Percentiles rank a stretch among this genome's conserved stretches.
Conservation (phyloP, 2,888 invertebrate species). For the Acrocera orbiculus region DNA sequence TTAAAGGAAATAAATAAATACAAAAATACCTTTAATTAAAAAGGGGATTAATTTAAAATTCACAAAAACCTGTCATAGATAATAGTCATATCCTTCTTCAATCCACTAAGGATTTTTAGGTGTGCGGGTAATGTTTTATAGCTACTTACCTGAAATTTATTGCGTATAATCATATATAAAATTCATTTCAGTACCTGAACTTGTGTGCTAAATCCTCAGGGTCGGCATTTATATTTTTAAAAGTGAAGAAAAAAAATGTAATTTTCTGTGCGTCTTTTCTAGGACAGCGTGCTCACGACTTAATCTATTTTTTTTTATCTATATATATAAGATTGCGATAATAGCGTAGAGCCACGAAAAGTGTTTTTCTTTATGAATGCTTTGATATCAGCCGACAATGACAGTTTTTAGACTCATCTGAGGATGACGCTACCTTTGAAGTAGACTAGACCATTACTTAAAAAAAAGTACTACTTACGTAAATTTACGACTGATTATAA, state of each 20-base stretch:
- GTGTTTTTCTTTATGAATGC: not conserved
- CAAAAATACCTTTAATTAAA: no score
- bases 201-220: not conserved
- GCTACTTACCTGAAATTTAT: not conserved
- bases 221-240: not conserved
- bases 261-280: not conserved
- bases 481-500: not conserved
- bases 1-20: no score
- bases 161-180: not conserved
- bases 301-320: not conserved
- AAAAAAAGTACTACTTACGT: not conserved
- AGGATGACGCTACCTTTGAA: constrained; percentile 1
- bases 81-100: no score
- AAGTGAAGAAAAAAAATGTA: not conserved
- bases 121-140: no score
- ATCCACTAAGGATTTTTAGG: no score
- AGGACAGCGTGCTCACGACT: not conserved
- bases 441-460: not conserved
- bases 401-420: not conserved
- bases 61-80: no score
- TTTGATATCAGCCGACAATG: constrained; percentile 2
- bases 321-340: not conserved
- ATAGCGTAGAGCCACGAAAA: constrained; percentile 1
- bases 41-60: no score
- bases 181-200: not conserved